These are phyloP conservation scores for Atherix ibis DNA, from an alignment of 2,888 invertebrate species.

Conservation along the genomic window DNA sequence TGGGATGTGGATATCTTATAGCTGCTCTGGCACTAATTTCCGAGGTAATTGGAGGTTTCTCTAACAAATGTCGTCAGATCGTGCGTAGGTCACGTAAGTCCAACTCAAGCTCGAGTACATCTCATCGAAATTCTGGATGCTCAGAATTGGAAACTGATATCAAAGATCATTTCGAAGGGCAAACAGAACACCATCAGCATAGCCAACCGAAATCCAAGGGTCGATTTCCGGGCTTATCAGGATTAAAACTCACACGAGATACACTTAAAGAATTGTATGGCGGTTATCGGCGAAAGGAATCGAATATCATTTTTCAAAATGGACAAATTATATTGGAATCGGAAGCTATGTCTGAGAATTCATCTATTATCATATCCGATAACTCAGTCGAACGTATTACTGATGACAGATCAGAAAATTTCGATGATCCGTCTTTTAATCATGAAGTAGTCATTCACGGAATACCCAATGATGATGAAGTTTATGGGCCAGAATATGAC, in stretches of 20 bases:
- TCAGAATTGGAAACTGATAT: slow-evolving; percentile 1
- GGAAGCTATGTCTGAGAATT: slow-evolving; percentile 12
- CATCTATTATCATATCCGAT: slow-evolving; percentile 9
- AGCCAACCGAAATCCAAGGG: slow-evolving; percentile 3
- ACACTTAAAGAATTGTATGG: slow-evolving; percentile 26
- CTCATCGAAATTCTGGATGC: slow-evolving; percentile 16
- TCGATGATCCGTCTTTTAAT: background rate
- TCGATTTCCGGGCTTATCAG: slow-evolving; percentile 21
- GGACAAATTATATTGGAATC: slow-evolving; percentile 14
- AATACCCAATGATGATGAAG: slow-evolving; percentile 2
- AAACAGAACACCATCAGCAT: slow-evolving; percentile 13
- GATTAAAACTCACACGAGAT: slow-evolving; percentile 24
- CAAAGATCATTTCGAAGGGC: slow-evolving; percentile 15
- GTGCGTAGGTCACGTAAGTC: slow-evolving; percentile 20
- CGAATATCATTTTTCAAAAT: slow-evolving; percentile 15
- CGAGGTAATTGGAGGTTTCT: slow-evolving; percentile 56
- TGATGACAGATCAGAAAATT: no score
- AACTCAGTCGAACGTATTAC: background rate
- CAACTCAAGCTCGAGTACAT: slow-evolving; percentile 19
- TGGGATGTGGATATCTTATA: slow-evolving; percentile 51
- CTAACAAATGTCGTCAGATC: slow-evolving; percentile 38
- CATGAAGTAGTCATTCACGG: background rate
- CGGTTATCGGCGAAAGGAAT: slow-evolving; percentile 16
- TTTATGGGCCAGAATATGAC: background rate
- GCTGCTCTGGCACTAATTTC: slow-evolving; percentile 46